These are phyloP conservation scores for Fratercula arctica DNA, from an alignment of 2,797 vertebrate genomes.

Conservation along the genomic window DNA sequence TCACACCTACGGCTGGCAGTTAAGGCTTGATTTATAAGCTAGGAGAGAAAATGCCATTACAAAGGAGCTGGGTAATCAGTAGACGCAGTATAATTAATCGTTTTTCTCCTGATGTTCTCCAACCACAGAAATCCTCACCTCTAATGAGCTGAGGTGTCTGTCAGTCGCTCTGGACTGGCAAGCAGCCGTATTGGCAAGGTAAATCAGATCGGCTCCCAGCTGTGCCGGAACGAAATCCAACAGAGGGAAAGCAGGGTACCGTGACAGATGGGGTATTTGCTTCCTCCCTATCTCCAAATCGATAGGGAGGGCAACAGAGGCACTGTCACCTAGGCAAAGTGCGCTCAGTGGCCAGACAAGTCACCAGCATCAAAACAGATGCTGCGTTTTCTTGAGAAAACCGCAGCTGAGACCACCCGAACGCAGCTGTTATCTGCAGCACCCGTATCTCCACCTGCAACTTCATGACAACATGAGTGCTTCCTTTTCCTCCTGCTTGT, in stretches of 20 bases:
- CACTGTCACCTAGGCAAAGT: neutral
- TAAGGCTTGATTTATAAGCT: neutral
- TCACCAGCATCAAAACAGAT: neutral
- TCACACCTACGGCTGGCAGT: fast-evolving
- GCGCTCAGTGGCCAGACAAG: neutral
- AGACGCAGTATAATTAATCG: neutral
- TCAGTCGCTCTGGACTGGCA: neutral
- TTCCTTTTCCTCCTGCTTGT: neutral
- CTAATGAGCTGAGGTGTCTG: neutral
- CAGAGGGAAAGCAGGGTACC: fast-evolving
- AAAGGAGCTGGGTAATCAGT: neutral
- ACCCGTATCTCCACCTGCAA: neutral
- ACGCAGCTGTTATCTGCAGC: neutral
- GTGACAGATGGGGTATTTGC: neutral
- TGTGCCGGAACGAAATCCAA: neutral
- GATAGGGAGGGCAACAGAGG: neutral
- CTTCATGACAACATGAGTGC: fast-evolving
- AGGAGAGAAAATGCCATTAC: neutral
- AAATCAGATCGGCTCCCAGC: neutral
- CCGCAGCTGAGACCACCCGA: neutral
- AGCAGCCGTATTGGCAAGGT: fast-evolving
- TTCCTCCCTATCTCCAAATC: neutral
- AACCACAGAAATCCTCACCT: neutral
- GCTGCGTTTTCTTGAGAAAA: neutral
- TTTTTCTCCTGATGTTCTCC: neutral